Conservation (phyloP, 92 coral and sea anemone species). For the Epizoanthus stellaris region DNA sequence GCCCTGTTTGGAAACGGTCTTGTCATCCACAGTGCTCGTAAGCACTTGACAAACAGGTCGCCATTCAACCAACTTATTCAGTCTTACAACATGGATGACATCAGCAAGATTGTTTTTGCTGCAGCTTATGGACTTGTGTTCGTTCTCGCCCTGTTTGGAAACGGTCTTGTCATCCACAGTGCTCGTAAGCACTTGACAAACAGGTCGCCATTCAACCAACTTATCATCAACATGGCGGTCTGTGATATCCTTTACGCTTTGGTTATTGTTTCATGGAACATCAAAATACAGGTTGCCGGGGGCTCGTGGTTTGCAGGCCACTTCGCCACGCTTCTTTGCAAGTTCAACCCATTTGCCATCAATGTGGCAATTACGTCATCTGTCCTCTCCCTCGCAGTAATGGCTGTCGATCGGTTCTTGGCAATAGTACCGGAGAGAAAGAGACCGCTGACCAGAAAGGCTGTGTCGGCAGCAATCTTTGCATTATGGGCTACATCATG, state of each 20-base stretch:
- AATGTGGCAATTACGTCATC: constrained; percentile 36
- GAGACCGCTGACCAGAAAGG: constrained; percentile 38
- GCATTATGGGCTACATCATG: constrained; percentile 33
- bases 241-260: constrained; percentile 44
- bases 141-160: constrained; percentile 38
- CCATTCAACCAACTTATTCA: constrained; percentile 33
- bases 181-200: constrained; percentile 10
- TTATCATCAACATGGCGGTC: constrained; percentile 43
- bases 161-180: constrained; percentile 37
- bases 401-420: constrained; percentile 51
- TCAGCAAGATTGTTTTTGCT: not conserved
- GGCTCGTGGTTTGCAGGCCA: not conserved
- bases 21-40: constrained; percentile 36
- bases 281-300: constrained; percentile 2
- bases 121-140: not conserved
- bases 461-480: not conserved
- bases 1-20: constrained; percentile 45
- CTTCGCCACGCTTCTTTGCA: constrained; percentile 8
- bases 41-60: constrained; percentile 2
- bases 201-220: constrained; percentile 35
- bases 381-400: constrained; percentile 28
- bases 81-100: not conserved
- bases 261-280: constrained; percentile 17
- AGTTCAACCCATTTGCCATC: constrained; percentile 23
- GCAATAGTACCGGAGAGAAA: constrained; percentile 24